Evolutionary conservation across 2,113 vertebrate genomes (phyloP).

Genomic region (Benitochromis conjunctus): DNA sequence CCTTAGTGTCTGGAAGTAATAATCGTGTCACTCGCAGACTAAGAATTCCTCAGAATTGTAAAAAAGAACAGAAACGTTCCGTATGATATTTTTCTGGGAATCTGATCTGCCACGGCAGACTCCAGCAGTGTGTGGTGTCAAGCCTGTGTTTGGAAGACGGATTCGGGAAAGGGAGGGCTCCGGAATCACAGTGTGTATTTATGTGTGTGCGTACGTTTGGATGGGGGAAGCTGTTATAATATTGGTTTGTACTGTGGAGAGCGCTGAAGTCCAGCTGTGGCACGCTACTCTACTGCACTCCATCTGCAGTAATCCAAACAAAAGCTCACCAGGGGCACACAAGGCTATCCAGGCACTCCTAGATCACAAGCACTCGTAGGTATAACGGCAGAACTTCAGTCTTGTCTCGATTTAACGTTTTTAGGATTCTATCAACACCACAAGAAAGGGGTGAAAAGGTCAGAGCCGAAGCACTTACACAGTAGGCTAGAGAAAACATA

Average conservation of each 20-base stretch:
- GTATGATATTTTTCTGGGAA: constrained; percentile 57
- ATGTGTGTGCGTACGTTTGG: constrained; percentile 9
- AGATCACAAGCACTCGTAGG: neutral
- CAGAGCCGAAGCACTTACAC: neutral
- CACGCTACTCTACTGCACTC: constrained; percentile 47
- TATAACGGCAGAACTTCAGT: neutral
- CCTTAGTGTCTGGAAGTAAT: constrained; percentile 54
- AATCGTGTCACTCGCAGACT: constrained; percentile 12
- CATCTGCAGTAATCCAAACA: constrained; percentile 35
- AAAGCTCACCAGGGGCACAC: neutral
- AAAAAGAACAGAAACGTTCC: constrained; percentile 28
- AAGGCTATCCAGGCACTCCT: neutral
- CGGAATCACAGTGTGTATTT: neutral
- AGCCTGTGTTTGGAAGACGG: constrained; percentile 32
- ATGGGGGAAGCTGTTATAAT: constrained; percentile 60
- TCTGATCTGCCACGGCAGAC: constrained; percentile 15
- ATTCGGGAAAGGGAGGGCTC: constrained; percentile 35
- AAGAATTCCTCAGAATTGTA: constrained; percentile 38
- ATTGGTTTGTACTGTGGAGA: constrained; percentile 51
- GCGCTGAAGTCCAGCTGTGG: constrained; percentile 18
- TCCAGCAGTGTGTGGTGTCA: constrained; percentile 33
- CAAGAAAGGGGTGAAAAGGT: neutral
- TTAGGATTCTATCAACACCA: neutral
- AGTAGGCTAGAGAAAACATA: neutral
- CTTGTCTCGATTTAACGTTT: neutral